Conservation (phyloP, 92 coral and sea anemone species). For the Meandrina meandrites region DNA sequence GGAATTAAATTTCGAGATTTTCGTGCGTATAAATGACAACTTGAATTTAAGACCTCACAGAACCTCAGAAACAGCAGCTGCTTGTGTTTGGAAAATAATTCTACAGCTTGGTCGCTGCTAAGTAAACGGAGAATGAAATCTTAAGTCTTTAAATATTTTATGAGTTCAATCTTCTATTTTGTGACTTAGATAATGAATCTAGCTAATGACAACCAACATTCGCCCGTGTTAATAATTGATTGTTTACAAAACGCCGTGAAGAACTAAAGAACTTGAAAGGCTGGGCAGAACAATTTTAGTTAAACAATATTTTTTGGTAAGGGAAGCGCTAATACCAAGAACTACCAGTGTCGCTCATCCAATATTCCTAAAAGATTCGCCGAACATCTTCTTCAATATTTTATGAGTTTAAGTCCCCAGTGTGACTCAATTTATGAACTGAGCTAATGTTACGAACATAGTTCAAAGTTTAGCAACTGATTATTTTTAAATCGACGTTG, state of each 20-base stretch:
- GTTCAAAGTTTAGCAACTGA: not conserved
- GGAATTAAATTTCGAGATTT: not conserved
- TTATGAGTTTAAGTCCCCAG: not conserved
- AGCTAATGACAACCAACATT: not conserved
- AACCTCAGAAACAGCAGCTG: not conserved
- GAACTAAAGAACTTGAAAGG: not conserved
- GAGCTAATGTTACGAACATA: not conserved
- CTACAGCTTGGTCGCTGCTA: not conserved
- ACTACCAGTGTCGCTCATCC: not conserved
- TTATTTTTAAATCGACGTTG: no score
- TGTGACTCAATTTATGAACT: not conserved
- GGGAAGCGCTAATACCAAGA: no score
- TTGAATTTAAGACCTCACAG: not conserved
- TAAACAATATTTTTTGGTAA: not conserved
- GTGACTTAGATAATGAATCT: not conserved
- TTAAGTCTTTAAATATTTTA: not conserved
- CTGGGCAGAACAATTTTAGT: not conserved
- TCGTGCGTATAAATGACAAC: not conserved
- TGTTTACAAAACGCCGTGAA: not conserved
- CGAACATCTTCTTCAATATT: not conserved
- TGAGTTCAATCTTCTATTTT: not conserved
- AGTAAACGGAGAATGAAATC: not conserved
- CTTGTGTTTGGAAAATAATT: not conserved
- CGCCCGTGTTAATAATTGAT: not conserved
- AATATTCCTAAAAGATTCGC: not conserved